Base-by-base conservation (phyloP, 2,888 invertebrate species). In the Tyria jacobaeae region DNA sequence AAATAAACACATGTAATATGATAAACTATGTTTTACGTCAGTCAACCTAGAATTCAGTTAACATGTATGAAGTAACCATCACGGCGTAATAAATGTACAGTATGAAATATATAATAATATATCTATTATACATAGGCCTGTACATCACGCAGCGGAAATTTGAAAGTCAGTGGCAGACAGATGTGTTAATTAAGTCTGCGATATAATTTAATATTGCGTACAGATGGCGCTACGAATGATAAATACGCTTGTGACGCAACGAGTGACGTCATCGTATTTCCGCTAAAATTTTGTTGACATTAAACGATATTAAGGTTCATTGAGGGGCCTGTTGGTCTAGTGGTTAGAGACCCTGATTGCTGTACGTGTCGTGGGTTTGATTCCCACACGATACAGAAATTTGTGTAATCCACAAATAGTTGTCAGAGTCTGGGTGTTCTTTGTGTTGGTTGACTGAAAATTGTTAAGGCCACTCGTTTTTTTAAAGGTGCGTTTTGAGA, bases 131-230 rank as follows among this genome's bases (percentile, higher is more conserved):
- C 35, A 51, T 41, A 47, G 25, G 50, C 58, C 25, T n/a, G 9
- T 31, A 48, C 53, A 56, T 47, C 37, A 53, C n/a, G 51, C 25
- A 73, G 54, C 75, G 73, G 73, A 74, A 74, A 71, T 74, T 62
- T 65, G 69, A 76, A 76, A 72, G 72, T 75, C 66, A 71, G 78
- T 78, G 79, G 80, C 83, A 81, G 80, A 76, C 82, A 78, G 78
- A 78, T 74, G 75, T 78, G 82, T 82, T 88, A 87, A 87, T 88
- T 87, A 85, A 85, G 77, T 65, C 69, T 72, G 49, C 64, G 68
- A 70, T 68, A 62, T 74, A 66, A 71, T 78, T 75, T 65, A 63
- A 73, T 65, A 64, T 66, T 57, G 51, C 50, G 41, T 35, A 27
- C 78, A 75, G 78, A 77, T 75, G 75, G 72, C 63, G 72, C 63